Evolutionary conservation across 2,888 invertebrate species (phyloP).

Genomic region (Lasioglossum zephyrum): DNA sequence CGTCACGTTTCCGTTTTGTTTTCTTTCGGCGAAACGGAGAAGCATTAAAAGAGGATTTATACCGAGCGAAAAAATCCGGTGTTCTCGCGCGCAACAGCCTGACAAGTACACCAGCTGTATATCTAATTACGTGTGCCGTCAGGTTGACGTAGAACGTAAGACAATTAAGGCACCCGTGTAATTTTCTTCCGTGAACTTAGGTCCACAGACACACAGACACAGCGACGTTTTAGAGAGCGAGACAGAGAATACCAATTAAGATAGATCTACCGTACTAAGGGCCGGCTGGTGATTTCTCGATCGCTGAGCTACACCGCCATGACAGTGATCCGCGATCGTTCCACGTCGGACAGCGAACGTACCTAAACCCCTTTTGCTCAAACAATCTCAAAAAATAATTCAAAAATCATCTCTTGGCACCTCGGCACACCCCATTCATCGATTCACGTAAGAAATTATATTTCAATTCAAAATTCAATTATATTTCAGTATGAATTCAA

Average conservation of each 20-base stretch:
- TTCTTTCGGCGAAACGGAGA: not conserved
- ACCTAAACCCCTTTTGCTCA: not conserved
- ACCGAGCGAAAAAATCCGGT: not conserved
- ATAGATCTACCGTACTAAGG: conserved; percentile 37
- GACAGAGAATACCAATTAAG: conserved; percentile 43
- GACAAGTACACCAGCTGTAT: conserved; percentile 41
- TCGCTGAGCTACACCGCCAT: conserved; percentile 24
- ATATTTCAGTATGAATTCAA: too few species aligned
- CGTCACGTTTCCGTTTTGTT: not conserved
- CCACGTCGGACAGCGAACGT: conserved; percentile 7
- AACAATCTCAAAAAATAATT: not conserved
- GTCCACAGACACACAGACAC: conserved; percentile 26
- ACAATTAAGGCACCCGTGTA: conserved; percentile 52
- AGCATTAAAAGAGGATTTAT: not conserved
- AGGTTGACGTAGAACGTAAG: conserved; percentile 56
- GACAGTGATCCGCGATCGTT: conserved; percentile 34
- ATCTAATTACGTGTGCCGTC: conserved; percentile 64
- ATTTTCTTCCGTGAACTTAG: conserved; percentile 52
- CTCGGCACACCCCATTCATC: not conserved
- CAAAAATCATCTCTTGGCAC: not conserved
- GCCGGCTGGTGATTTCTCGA: conserved; percentile 24
- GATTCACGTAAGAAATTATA: not conserved
- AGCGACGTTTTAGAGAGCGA: conserved; percentile 46
- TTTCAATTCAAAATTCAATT: too few species aligned
- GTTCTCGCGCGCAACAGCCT: conserved; percentile 14